A percentile compares a stretch with the other conserved stretches of the same genome.
Evolutionary conservation across 2,888 invertebrate genomes (phyloP).

Genomic region (Ischnura elegans): DNA sequence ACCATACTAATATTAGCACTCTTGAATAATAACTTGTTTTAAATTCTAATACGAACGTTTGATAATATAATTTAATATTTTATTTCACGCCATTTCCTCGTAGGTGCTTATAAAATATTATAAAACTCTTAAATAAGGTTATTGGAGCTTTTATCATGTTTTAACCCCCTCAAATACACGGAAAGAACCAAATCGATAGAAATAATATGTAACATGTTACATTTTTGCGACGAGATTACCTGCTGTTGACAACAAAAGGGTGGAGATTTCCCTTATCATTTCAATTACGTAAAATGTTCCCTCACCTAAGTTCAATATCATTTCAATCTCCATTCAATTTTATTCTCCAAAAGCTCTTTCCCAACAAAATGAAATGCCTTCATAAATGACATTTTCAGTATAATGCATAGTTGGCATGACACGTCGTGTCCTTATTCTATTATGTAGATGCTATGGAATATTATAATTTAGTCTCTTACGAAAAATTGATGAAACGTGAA

Average conservation of each 20-base stretch:
- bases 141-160: too few relatives aligned
- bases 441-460: neutral
- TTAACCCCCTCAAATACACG: too few relatives aligned
- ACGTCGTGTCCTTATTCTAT: neutral
- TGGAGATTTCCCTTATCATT: neutral
- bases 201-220: neutral
- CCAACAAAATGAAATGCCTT: neutral
- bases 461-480: neutral
- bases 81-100: too few relatives aligned
- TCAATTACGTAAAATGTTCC: neutral
- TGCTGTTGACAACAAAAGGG: neutral
- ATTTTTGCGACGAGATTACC: neutral
- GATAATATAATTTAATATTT: too few relatives aligned
- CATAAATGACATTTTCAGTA: neutral
- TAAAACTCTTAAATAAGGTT: too few relatives aligned
- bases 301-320: too few relatives aligned
- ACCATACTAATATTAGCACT: too few relatives aligned
- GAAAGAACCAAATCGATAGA: neutral
- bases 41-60: too few relatives aligned
- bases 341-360: neutral
- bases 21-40: too few relatives aligned
- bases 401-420: slow-evolving; percentile 3
- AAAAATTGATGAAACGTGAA: neutral
- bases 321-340: too few relatives aligned
- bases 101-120: too few relatives aligned